Evolutionary conservation across 2,113 vertebrate species (phyloP), one percentile per base, ranked within the genome.

Genomic region (Aphelocoma coerulescens): DNA sequence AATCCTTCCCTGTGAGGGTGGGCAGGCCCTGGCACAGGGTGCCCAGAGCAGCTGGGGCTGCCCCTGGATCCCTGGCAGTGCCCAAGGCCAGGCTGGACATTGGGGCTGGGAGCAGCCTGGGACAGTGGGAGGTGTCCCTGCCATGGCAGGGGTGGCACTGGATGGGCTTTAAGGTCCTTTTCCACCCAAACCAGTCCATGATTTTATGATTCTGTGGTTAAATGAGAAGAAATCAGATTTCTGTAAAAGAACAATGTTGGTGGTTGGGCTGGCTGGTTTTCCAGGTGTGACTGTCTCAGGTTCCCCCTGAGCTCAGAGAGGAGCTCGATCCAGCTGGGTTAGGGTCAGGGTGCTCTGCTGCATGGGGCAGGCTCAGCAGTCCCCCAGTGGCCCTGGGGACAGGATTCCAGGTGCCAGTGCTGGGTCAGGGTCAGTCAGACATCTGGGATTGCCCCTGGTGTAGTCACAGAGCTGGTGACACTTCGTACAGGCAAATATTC

Each of bases 241-340:
- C 7, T 41, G 1, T 39, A 30, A 21, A 63, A 22, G 62, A 62
- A 2, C 2, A 3, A 3, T 44, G 55, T 5, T 35, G n/a, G 0
- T 74, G 66, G 23, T 9, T 33, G 32, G 43, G 28, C 27, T 49
- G 32, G 58, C 39, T 16, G 46, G 12, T 67, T 79, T 55, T 58
- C 39, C 51, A 66, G 48, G 26, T 28, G 65, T 57, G 58, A 5
- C 58, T 20, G 3, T 43, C 66, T 35, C 39, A 61, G 54, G 8
- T 13, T 69, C 13, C 33, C 22, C 8, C 3, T 22, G 28, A 55
- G 52, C 57, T 68, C 1, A 18, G 58, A 30, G 32, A 26, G 30
- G 18, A 83, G 66, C 61, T 88, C 23, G 5, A 16, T 66, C 22
- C 51, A 41, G 24, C 74, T 41, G 51, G 24, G 11, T 13, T 7